Base-by-base conservation (phyloP, 2,797 vertebrate species). In the Morus bassanus region DNA sequence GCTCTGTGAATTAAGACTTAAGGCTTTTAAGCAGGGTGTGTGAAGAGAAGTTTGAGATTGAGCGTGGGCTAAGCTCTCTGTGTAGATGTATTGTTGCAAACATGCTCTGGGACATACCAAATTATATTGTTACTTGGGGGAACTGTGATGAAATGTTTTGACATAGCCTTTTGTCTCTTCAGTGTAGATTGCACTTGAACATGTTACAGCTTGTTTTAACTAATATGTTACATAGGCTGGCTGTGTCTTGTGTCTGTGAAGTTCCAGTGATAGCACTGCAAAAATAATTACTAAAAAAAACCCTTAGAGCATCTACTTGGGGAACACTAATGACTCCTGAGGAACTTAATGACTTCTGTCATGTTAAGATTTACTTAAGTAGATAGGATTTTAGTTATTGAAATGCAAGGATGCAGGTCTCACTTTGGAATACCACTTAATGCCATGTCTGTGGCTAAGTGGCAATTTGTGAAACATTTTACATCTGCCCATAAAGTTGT, bases 81-180 rank as follows among this genome's bases (percentile, higher is more conserved):
- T 70, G 50, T 73, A 93, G 86, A 87, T 43, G 56, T 89, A 74
- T 87, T 97, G 94, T 95, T 93, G 80, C 73, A 92, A 96, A 94
- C 50, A 63, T 84, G 92, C 92, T 92, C 82, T 93, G 51, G 93
- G 96, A 91, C 78, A 69, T 88, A 69, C 6, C 6, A 4, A 88
- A 95, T 95, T 92, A 80, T 65, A 23, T 68, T 88, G 84, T 85
- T 87, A 93, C 95, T 91, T 81, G 68, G 14, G 78, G 91, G 75
- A 83, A 53, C 39, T 86, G 14, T 84, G 69, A 94, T 91, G 35
- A 95, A 93, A 89, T 95, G 65, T 89, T 93, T 96, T 94, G 57
- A 78, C 11, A 2, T 33, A 78, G 76, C 65, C 72, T 91, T 93
- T 97, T 94, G 93, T 95, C 86, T 95, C 92, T 65, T 56, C 87